A percentile compares a stretch with the other conserved stretches of the same genome.
These are phyloP conservation scores for Stenodera caucasica DNA, from an alignment of 2,888 invertebrate species.

Conservation along the genomic window DNA sequence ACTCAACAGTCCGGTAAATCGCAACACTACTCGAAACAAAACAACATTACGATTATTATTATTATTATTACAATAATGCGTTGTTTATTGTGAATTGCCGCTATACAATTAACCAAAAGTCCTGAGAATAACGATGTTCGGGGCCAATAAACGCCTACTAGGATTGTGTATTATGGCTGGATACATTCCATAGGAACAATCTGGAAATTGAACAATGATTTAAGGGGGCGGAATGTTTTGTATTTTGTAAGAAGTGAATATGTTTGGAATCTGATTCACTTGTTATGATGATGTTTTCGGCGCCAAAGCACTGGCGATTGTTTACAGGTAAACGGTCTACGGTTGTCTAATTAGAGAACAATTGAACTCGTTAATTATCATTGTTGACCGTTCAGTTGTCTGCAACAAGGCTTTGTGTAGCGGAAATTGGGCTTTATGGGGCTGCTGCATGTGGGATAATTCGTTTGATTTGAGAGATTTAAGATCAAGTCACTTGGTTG, in stretches of 20 bases:
- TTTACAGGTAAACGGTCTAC: constrained; percentile 24
- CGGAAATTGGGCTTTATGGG: background rate
- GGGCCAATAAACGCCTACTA: background rate
- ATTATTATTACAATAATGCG: constrained; percentile 19
- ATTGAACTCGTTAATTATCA: constrained; percentile 26
- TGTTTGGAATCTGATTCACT: constrained; percentile 1
- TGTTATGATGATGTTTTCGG: background rate
- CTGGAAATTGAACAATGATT: background rate
- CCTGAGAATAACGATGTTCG: background rate
- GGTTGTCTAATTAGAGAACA: constrained; percentile 26
- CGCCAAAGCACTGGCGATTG: constrained; percentile 10
- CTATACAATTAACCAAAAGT: background rate
- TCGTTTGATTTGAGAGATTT: background rate
- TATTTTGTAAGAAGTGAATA: background rate
- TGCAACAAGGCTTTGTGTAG: background rate
- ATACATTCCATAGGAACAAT: background rate
- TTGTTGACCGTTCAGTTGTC: constrained; percentile 19
- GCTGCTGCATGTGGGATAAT: background rate
- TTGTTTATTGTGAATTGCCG: background rate
- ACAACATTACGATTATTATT: no score
- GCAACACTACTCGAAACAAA: constrained; percentile 21
- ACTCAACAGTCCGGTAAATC: constrained; percentile 47
- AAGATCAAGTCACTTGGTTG: background rate
- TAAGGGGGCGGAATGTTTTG: background rate
- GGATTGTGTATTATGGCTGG: background rate